Conservation (phyloP, 2,113 vertebrate species). For the Malurus alboscapulatus region DNA sequence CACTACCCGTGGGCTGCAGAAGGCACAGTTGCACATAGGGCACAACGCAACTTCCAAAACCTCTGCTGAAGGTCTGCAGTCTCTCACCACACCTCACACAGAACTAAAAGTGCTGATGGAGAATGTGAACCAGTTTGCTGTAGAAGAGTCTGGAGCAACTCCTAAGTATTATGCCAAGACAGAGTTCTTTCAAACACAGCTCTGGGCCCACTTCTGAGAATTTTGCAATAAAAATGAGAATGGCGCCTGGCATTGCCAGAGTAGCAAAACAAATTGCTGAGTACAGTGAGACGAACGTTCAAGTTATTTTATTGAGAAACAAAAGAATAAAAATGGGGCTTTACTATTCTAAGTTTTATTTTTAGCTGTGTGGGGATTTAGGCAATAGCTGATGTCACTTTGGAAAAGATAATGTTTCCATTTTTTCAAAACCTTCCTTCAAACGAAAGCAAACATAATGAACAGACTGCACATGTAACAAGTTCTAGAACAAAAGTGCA, state of each 20-base stretch:
- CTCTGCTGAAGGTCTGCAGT: background rate
- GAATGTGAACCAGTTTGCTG: background rate
- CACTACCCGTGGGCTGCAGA: background rate
- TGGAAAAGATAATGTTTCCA: background rate
- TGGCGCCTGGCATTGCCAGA: no score
- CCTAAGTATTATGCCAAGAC: background rate
- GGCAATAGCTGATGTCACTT: background rate
- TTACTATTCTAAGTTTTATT: background rate
- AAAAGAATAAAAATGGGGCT: background rate
- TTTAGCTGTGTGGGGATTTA: background rate
- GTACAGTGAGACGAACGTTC: rapidly evolving
- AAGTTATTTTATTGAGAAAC: background rate
- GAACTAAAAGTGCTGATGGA: background rate
- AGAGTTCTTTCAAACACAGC: background rate
- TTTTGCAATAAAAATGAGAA: background rate
- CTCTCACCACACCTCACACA: background rate
- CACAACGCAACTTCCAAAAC: rapidly evolving
- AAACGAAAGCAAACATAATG: background rate
- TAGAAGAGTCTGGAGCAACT: background rate
- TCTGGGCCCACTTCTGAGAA: background rate
- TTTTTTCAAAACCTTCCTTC: background rate
- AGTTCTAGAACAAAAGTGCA: background rate
- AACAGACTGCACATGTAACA: background rate
- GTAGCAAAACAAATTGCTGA: background rate
- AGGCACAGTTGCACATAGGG: rapidly evolving